phyloP scores from a whole-genome alignment of 2,888 invertebrate species.

The Sepioteuthis lessoniana region DNA sequence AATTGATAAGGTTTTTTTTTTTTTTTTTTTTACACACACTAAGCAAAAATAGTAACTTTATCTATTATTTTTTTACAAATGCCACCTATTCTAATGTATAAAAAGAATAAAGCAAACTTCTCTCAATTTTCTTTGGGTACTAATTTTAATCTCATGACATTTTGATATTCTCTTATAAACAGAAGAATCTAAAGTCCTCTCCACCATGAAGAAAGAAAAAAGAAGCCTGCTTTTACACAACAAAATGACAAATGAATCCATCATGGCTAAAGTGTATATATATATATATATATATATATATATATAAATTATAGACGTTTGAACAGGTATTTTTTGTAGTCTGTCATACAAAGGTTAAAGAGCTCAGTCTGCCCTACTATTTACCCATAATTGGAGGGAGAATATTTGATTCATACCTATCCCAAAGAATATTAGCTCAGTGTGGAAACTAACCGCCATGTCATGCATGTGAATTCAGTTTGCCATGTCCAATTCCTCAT shows the following conservation, averaged over 20 bases:
- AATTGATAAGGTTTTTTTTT: not conserved
- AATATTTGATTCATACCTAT: too few relatives aligned
- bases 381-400: too few relatives aligned
- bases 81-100: not conserved
- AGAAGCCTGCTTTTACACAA: not conserved
- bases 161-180: conserved; percentile 4
- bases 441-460: too few relatives aligned
- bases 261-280: not conserved
- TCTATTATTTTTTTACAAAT: conserved; percentile 33
- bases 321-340: too few relatives aligned
- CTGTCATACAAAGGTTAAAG: too few relatives aligned
- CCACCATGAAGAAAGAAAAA: not conserved
- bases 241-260: not conserved
- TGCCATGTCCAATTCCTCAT: too few relatives aligned
- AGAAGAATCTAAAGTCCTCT: not conserved
- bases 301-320: too few relatives aligned
- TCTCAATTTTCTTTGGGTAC: conserved; percentile 33
- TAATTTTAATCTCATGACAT: conserved; percentile 33
- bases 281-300: too few relatives aligned
- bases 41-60: not conserved
- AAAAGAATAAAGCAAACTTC: not conserved
- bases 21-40: too few relatives aligned
- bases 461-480: too few relatives aligned
- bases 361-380: too few relatives aligned
- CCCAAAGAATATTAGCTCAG: too few relatives aligned